Evolutionary conservation across 2,797 vertebrate genomes (phyloP), one percentile per base, ranked within the genome.

Genomic region (Synaphobranchus kaupii): DNA sequence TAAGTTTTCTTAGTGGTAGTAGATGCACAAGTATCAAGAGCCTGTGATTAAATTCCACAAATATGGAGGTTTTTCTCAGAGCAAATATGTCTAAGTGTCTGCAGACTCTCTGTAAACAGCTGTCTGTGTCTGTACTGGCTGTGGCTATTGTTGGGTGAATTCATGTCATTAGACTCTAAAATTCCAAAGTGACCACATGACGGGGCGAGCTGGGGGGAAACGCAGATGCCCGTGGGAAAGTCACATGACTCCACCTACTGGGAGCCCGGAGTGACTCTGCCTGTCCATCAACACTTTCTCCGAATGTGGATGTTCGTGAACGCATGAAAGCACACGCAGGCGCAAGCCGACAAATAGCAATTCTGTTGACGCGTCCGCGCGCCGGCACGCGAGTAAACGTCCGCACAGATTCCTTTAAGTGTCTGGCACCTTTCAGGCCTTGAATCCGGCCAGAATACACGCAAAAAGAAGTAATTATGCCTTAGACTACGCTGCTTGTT

Each of bases 131-230:
- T 76, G 58, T 58, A 8, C 25, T 22, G 47, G 85, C 52, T 54
- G 87, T 86, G 68, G 87, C 91, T 91, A 95, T 96, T 95, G 94
- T 95, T 92, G 89, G 84, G 90, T 73, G 87, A 90, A 88, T 88
- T 91, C 89, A 93, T 94, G 89, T 94, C 93, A 96, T 95, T 96
- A 95, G 94, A 94, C 95, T 96, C 85, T 93, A 92, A 95, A 95
- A 94, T 90, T 91, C 91, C 92, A 91, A 90, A 92, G 91, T 94
- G 93, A 87, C 92, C 89, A 90, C 84, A 83, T 90, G 90, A 88
- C 91, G 91, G 91, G n/a, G 56, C 48, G 56, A 86, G 58, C 63
- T 48, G 54, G 28, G 34, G 10, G 50, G 90, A 89, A 90, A 91
- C 78, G 83, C 86, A 89, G 88, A 83, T 68, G 84, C 28, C 52